Percentiles rank a stretch among this genome's conserved stretches.
phyloP scores from a whole-genome alignment of 1,140 invertebrate genomes.

The Octopus bimaculoides region DNA sequence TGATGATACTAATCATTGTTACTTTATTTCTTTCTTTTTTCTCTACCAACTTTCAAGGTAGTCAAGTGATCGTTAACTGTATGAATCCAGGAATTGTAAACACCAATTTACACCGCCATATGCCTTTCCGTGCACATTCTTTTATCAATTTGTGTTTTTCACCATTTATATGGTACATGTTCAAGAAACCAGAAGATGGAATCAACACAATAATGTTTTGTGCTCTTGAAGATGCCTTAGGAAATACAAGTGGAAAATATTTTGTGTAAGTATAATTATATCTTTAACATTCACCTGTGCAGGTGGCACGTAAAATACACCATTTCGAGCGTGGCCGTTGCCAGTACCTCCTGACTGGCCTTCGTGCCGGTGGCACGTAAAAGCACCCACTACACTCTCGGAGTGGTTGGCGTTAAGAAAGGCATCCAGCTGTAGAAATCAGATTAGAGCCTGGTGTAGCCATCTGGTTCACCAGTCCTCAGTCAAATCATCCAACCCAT shows the following conservation, averaged over 20 bases:
- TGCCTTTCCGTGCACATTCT: slow-evolving; percentile 60
- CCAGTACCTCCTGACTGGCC: too few relatives aligned
- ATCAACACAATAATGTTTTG: slow-evolving; percentile 57
- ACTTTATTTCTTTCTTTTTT: background rate
- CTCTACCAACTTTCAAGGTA: slow-evolving; percentile 43
- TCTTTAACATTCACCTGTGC: background rate
- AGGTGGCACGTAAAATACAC: too few relatives aligned
- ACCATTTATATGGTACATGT: slow-evolving; percentile 45
- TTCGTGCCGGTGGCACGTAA: background rate
- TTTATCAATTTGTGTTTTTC: slow-evolving; percentile 43
- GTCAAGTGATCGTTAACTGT: slow-evolving; percentile 77
- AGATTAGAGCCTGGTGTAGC: background rate
- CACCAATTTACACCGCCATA: slow-evolving; percentile 74
- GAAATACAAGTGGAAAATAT: slow-evolving; percentile 75
- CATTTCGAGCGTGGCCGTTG: too few relatives aligned
- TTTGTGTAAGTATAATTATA: slow-evolving; percentile 58
- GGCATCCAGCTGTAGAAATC: too few relatives aligned
- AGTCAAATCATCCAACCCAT: too few relatives aligned
- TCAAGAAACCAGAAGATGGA: slow-evolving; percentile 56
- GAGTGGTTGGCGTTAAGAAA: background rate
- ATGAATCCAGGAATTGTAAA: slow-evolving; percentile 82
- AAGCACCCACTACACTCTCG: background rate
- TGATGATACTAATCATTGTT: background rate
- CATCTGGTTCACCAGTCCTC: too few relatives aligned
- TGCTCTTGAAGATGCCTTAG: slow-evolving; percentile 67